These are phyloP conservation scores for Thereva nobilitata DNA, from an alignment of 2,888 invertebrate species.

Conservation along the genomic window DNA sequence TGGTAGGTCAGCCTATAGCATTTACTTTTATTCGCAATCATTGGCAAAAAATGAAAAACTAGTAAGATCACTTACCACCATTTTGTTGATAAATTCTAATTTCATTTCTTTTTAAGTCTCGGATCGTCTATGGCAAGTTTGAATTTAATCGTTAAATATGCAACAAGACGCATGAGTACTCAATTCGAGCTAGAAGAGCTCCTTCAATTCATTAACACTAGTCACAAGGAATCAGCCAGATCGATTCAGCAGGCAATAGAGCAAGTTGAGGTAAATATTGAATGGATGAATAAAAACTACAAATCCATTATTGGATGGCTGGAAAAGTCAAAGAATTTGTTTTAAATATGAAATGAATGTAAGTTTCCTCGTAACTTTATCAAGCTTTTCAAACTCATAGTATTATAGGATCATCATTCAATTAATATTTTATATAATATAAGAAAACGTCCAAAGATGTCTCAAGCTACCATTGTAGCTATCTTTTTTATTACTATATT, in stretches of 20 bases:
- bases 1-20: slow-evolving; percentile 79
- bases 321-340: not conserved
- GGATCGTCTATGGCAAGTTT: slow-evolving; percentile 73
- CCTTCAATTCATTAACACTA: slow-evolving; percentile 68
- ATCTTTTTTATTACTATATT: too few species aligned
- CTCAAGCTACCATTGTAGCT: too few species aligned
- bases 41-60: slow-evolving; percentile 71
- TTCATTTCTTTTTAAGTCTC: slow-evolving; percentile 61
- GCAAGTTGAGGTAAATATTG: slow-evolving; percentile 76
- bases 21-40: slow-evolving; percentile 78
- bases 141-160: slow-evolving; percentile 71
- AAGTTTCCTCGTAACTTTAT: too few species aligned
- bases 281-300: slow-evolving; percentile 81
- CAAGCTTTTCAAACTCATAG: too few species aligned
- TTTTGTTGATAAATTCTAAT: not conserved
- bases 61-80: slow-evolving; percentile 62
- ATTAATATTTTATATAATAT: too few species aligned
- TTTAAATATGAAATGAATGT: too few species aligned
- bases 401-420: too few species aligned
- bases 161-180: slow-evolving; percentile 74
- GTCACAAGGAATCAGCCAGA: slow-evolving; percentile 70
- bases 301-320: slow-evolving; percentile 78
- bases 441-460: too few species aligned
- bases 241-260: slow-evolving; percentile 81
- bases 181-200: slow-evolving; percentile 77